Base-by-base conservation (phyloP, 2,797 vertebrate genomes). In the Dendrocincla tyrannina region DNA sequence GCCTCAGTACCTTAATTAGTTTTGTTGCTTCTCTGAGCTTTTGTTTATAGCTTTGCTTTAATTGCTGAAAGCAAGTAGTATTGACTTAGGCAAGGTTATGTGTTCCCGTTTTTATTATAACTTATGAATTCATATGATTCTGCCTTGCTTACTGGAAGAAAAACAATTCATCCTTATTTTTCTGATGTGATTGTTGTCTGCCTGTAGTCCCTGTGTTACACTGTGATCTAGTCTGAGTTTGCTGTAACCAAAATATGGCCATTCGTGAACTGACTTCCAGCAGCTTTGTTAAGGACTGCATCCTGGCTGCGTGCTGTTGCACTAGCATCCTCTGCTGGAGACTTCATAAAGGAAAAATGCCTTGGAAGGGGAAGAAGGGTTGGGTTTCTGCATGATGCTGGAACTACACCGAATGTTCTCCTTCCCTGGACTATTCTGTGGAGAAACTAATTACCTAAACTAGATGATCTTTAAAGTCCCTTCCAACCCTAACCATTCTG, bases 311-410 rank as follows among this genome's bases (percentile, higher is more conserved):
- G 2, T 62, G 74, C 73, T 87, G 77, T 33, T 94, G 47, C 88
- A 92, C 72, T 72, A 93, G 93, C 92, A 95, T 76, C 94, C 80
- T 89, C 91, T 96, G 70, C 90, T 95, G 94, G 91, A 78, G 20
- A 30, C 44, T 33, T 47, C 46, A 32, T 66, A 12, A 58, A 82
- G 67, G n/a, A 69, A 63, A 77, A 90, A 55, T 32, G 32, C 47
- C 66, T 75, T 20, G 3, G 58, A 81, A 53, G 14, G 39, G 30
- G 23, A 70, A 41, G 44, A 17, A 42, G 14, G 16, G 6, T 50
- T 85, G 32, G 6, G n/a, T 76, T 96, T 86, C 55, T 84, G 44
- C 10, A 28, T 23, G 33, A 33, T 47, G 53, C 63, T 27, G 11
- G 30, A 93, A 84, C 27, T 27, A 50, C 58, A 59, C 47, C 28